Evolutionary conservation across 2,113 vertebrate genomes (phyloP), one percentile per base, ranked within the genome.

Genomic region (Neogale vison): DNA sequence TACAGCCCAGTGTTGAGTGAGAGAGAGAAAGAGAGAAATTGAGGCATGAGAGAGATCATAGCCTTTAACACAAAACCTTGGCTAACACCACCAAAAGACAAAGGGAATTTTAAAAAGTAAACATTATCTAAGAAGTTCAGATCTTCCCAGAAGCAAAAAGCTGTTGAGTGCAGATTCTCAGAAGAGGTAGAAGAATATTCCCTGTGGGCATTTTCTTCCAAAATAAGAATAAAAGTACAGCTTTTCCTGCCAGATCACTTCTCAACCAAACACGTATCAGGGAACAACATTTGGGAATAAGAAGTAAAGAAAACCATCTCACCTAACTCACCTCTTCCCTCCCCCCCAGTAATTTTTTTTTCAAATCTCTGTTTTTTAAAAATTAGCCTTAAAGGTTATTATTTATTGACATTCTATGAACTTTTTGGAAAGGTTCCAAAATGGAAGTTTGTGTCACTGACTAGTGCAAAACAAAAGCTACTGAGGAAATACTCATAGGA

Each of bases 71-170:
- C 96, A 95, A 83, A 74, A 4, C 39, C 42, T 39, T 72, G 52
- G 52, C 24, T 36, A 79, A 76, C 36, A 83, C 9, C 21, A 93
- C 45, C n/a, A 84, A 84, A 81, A 80, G 50, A 90, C 12, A 23
- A 93, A 55, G 50, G 80, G 76, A 95, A 97, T 94, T 76, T 72
- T 93, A 18, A 86, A 90, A 96, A 86, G 88, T 47, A 88, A 86
- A 57, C 65, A 47, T 45, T 18, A 50, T 29, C 71, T 67, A 36
- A 88, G 81, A 90, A 23, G 36, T 74, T 88, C 8, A 42, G 20
- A 7, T 59, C 31, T 50, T 89, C 39, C 74, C 67, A 74, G 67
- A 65, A 88, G 31, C 50, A 77, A 77, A 86, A 76, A 26, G 31
- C 26, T 83, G 26, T 15, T 80, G 36, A 45, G 47, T 47, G 55